Conservation (phyloP, 2,113 vertebrate species). For the Cyphomyrus discorhynchus region DNA sequence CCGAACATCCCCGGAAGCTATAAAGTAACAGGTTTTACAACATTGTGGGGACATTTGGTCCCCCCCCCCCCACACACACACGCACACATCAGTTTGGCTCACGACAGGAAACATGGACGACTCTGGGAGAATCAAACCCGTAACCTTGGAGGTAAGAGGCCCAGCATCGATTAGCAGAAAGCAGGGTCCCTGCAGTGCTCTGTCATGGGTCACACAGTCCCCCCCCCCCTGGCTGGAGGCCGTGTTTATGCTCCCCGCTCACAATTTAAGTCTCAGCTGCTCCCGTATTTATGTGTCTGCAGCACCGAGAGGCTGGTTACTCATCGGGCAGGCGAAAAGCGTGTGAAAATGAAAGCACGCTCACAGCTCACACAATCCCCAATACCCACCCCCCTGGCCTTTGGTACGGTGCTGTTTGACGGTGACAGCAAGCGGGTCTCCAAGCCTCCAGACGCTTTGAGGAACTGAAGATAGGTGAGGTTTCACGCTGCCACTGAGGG, state of each 20-base stretch:
- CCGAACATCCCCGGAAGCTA: not conserved
- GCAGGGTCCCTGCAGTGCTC: not conserved
- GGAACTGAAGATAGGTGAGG: not conserved
- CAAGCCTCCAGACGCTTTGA: not conserved
- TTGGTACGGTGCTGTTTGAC: not conserved
- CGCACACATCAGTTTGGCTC: not conserved
- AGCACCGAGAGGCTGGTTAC: not conserved
- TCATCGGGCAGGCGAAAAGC: not conserved
- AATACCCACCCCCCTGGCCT: not conserved
- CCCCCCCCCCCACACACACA: not conserved
- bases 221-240: not conserved
- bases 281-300: not conserved
- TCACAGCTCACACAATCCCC: not conserved
- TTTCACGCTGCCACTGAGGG: not conserved
- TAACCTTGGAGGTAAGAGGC: not conserved
- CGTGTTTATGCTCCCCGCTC: not conserved
- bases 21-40: not conserved
- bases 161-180: not conserved
- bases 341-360: not conserved
- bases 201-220: not conserved
- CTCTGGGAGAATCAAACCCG: not conserved
- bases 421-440: not conserved
- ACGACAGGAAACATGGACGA: not conserved
- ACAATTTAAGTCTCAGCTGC: not conserved
- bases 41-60: not conserved